These are phyloP conservation scores for Salticus scenicus DNA, from an alignment of 2,888 invertebrate species.

Conservation along the genomic window DNA sequence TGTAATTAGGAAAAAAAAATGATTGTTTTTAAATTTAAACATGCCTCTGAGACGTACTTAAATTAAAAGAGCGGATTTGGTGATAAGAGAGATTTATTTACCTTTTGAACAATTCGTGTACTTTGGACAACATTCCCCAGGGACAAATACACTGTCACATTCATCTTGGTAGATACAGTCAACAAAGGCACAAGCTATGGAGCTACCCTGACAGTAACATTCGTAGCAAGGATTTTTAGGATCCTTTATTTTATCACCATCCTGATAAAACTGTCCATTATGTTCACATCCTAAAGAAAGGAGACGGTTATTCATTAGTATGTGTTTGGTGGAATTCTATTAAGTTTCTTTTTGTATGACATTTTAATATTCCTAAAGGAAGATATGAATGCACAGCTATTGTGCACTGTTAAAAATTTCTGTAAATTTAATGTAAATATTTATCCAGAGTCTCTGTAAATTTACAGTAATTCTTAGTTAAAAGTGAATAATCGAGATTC, in stretches of 20 bases:
- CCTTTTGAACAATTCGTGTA: constrained; percentile 84
- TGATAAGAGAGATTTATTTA: constrained; percentile 19
- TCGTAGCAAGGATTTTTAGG: constrained; percentile 85
- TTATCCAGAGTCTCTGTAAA: too few species aligned
- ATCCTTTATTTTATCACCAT: constrained; percentile 85
- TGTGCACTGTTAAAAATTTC: too few species aligned
- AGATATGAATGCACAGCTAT: too few species aligned
- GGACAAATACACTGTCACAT: constrained; percentile 83
- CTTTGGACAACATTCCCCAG: constrained; percentile 86
- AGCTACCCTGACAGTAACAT: constrained; percentile 81
- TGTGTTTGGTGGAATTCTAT: too few species aligned
- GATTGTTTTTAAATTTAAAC: too few species aligned
- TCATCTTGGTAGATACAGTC: constrained; percentile 86
- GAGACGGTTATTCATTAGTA: not conserved
- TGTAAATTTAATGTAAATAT: too few species aligned
- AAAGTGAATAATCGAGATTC: too few species aligned
- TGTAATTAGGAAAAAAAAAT: too few species aligned
- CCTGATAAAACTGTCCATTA: constrained; percentile 84
- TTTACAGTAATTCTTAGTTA: too few species aligned
- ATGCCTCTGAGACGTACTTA: too few species aligned
- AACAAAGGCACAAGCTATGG: constrained; percentile 82
- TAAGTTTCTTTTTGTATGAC: too few species aligned
- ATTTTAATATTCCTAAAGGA: too few species aligned
- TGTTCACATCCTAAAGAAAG: constrained; percentile 79
- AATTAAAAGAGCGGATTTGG: not conserved